phyloP scores from a whole-genome alignment of 2,888 invertebrate genomes.

The Phortica magna region DNA sequence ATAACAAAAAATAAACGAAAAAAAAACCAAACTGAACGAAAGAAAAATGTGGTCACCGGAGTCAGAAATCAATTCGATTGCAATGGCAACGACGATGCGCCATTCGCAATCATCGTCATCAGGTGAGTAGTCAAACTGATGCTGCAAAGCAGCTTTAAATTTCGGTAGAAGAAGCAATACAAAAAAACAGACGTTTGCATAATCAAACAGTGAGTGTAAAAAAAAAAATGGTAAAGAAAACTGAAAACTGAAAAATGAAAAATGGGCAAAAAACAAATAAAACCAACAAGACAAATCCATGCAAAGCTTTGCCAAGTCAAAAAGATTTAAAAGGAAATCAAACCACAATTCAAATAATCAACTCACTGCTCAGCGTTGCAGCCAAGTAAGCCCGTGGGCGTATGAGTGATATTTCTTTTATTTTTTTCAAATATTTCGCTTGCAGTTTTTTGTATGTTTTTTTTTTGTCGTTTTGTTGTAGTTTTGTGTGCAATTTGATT shows the following conservation, averaged over 20 bases:
- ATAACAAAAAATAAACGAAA: conserved; percentile 19
- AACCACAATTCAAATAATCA: conserved; percentile 33
- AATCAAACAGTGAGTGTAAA: neutral
- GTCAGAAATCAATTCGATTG: conserved; percentile 90
- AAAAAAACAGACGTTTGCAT: neutral
- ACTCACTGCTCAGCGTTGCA: neutral
- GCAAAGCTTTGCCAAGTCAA: neutral
- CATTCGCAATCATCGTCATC: conserved; percentile 87
- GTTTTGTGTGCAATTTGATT: neutral
- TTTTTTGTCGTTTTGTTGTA: neutral
- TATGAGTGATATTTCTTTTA: neutral
- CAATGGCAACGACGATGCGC: conserved; percentile 86
- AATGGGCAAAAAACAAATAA: too few species aligned
- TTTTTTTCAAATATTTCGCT: neutral
- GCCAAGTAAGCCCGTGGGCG: conserved; percentile 9
- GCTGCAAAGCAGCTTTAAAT: neutral
- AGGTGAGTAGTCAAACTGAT: conserved; percentile 79
- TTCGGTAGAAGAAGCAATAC: too few species aligned
- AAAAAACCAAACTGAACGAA: conserved; percentile 16
- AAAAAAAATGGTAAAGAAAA: neutral
- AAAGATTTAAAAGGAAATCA: conserved; percentile 2
- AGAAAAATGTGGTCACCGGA: conserved; percentile 83
- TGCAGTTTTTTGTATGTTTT: neutral
- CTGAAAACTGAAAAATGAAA: neutral
- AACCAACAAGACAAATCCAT: neutral